A percentile compares a stretch with the other conserved stretches of the same genome.
Conservation (phyloP, 2,888 invertebrate genomes). For the Protophormia terraenovae region DNA sequence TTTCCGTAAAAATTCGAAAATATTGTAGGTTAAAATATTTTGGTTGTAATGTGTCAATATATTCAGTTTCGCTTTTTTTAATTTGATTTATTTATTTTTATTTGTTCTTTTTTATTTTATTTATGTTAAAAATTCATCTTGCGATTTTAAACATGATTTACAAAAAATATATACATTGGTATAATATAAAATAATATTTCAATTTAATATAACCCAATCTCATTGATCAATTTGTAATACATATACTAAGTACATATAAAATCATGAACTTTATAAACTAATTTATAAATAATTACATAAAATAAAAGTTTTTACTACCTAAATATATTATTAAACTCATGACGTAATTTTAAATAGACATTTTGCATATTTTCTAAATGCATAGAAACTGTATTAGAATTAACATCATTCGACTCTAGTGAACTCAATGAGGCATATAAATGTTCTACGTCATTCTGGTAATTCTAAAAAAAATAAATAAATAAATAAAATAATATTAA, state of each 20-base stretch:
- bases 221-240: neutral
- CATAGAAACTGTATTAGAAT: conserved; percentile 51
- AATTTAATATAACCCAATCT: neutral
- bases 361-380: conserved; percentile 72
- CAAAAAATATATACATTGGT: too few species aligned
- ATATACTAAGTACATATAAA: too few species aligned
- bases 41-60: too few species aligned
- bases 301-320: conserved; percentile 13
- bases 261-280: neutral
- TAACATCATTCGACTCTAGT: conserved; percentile 5
- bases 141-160: too few species aligned
- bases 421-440: conserved; percentile 70
- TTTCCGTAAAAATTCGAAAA: too few species aligned
- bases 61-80: too few species aligned
- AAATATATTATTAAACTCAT: conserved; percentile 64
- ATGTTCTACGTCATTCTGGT: conserved; percentile 73
- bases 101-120: too few species aligned
- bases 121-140: too few species aligned
- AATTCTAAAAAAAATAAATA: conserved; percentile 70
- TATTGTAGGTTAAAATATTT: too few species aligned
- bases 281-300: neutral
- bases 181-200: neutral
- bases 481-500: neutral
- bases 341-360: conserved; percentile 74
- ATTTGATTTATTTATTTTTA: too few species aligned